phyloP scores from a whole-genome alignment of 2,113 vertebrate genomes.

The Strix aluco region DNA sequence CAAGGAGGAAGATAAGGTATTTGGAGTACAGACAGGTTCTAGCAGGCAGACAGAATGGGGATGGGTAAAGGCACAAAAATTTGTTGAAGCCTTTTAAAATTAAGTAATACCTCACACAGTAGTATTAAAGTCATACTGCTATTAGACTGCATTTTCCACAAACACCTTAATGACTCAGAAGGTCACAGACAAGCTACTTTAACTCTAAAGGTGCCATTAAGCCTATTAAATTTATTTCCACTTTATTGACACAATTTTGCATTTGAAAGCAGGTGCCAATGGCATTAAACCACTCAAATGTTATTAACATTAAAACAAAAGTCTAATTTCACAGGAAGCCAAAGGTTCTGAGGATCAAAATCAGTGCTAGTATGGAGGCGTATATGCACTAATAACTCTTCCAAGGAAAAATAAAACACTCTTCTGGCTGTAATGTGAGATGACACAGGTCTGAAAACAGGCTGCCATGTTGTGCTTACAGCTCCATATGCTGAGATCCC shows the following conservation, averaged over 20 bases:
- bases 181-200: slow-evolving; percentile 10
- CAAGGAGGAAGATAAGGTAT: not conserved
- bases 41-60: slow-evolving; percentile 9
- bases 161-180: slow-evolving; percentile 43
- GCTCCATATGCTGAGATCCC: not conserved
- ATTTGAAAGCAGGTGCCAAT: not conserved
- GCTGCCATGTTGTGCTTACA: not conserved
- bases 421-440: not conserved
- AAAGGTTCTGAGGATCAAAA: not conserved
- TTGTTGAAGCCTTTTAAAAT: slow-evolving; percentile 33
- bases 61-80: not conserved
- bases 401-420: not conserved
- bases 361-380: not conserved
- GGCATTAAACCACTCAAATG: not conserved
- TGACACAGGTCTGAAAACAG: not conserved
- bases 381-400: not conserved
- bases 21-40: not conserved
- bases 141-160: slow-evolving; percentile 36
- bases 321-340: not conserved
- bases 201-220: not conserved
- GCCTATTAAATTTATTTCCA: slow-evolving; percentile 25
- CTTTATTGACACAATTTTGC: slow-evolving; percentile 6
- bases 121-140: not conserved
- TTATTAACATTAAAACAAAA: slow-evolving; percentile 10
- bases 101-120: not conserved